Evolutionary conservation across 2,888 invertebrate species (phyloP), one percentile per base, ranked within the genome.

Genomic region (Tachina lurida): DNA sequence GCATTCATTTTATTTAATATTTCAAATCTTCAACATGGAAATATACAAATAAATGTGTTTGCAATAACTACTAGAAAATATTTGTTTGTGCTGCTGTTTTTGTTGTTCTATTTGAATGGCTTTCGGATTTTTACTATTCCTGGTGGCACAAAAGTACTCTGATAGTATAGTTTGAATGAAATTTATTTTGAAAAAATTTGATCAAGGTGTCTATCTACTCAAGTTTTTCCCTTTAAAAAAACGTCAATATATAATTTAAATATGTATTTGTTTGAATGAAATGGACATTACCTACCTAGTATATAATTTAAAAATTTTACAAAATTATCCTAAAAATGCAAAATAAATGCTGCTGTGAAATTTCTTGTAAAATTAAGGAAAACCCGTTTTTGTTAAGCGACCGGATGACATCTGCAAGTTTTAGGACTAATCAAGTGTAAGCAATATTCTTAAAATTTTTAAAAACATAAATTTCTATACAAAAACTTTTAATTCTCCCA

Each of bases 1-100:
- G 41, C 54, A 39, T 77, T 71, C 52, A 65, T 83, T 60, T 83
- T 71, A 71, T 76, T 71, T 58, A 71, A 75, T 77, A 83, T 83
- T 54, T 52, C 41, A 58, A 71, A 65, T 81, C n/a, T 12, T 70
- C 45, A 45, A 47, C 12, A 75, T 10, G 47, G 43, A 22, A 62
- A 77, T 31, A 73, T 60, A 52, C 43, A 73, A 54, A 83, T 73
- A 62, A 43, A 77, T 31, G 3, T 82, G 54, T 58, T 68, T 62
- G 19, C 47, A 31, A 10, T 43, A n/a, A n/a, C n/a, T n/a, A 0
- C 10, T 60, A 39, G 22, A 52, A 52, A 43, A 0, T 56, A 3
- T 81, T 43, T 43, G 7, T 81, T 43, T 43, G 10, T 19, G 15
- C 22, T 74, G 45, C 43, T 56, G 10, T 65, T 77, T 0, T 31